Percentiles rank a stretch among this genome's conserved stretches.
These are phyloP conservation scores for Aricia agestis DNA, from an alignment of 1,140 invertebrate species.

Conservation along the genomic window DNA sequence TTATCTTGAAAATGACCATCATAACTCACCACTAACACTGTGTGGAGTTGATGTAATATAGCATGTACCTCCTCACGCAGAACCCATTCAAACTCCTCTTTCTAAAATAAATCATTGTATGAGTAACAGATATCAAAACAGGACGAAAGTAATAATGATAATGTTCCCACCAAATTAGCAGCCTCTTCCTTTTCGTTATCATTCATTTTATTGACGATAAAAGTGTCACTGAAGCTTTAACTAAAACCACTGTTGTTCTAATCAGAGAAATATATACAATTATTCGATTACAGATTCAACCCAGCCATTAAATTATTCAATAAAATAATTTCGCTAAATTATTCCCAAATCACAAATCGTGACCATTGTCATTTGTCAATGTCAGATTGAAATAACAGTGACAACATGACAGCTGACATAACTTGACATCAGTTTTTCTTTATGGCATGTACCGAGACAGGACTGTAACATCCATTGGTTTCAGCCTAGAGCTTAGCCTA, in stretches of 20 bases:
- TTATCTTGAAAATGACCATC: conserved; percentile 9
- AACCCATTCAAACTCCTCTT: conserved; percentile 96
- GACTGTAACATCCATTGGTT: too few relatives aligned
- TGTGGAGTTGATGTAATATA: conserved; percentile 88
- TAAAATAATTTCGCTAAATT: background rate
- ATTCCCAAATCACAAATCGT: background rate
- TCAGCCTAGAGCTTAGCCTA: too few relatives aligned
- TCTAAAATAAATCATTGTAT: conserved; percentile 78
- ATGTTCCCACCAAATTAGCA: conserved; percentile 84
- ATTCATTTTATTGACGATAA: conserved; percentile 78
- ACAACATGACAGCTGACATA: background rate
- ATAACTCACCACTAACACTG: conserved; percentile 86
- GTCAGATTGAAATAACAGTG: background rate
- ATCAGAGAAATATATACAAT: background rate
- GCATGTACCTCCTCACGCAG: conserved; percentile 92
- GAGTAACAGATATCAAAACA: conserved; percentile 26
- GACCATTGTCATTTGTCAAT: background rate
- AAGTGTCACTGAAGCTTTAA: conserved; percentile 24
- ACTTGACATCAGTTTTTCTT: background rate
- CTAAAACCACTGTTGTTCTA: background rate
- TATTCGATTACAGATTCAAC: background rate
- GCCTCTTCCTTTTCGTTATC: conserved; percentile 91
- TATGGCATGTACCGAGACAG: background rate
- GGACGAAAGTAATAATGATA: conserved; percentile 38
- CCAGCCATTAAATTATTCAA: background rate